Conservation (phyloP, 1,140 invertebrate genomes). For the Macrosteles quadrilineatus region DNA sequence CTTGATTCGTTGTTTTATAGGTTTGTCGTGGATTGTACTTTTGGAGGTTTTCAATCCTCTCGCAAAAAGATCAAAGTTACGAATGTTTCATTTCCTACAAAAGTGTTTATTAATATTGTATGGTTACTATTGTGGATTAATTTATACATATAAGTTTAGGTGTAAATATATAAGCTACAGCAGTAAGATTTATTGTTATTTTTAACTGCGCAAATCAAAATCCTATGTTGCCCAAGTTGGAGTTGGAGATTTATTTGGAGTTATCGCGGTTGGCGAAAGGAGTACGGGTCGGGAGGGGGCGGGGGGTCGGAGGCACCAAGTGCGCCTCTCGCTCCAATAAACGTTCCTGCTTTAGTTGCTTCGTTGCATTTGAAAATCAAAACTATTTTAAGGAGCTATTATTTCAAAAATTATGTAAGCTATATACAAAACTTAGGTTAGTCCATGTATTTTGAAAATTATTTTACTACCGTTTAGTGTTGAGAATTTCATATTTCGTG, state of each 20-base stretch:
- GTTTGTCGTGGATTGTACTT: constrained; percentile 8
- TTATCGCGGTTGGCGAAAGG: constrained; percentile 30
- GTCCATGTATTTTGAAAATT: neutral
- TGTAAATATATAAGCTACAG: constrained; percentile 7
- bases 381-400: constrained; percentile 12
- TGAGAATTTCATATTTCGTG: constrained; percentile 4
- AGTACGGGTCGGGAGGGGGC: neutral
- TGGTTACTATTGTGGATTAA: neutral
- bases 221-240: constrained; percentile 34
- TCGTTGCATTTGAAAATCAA: constrained; percentile 16
- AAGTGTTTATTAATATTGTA: constrained; percentile 11
- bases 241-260: constrained; percentile 36
- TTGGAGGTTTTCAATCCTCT: neutral
- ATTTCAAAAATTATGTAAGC: constrained; percentile 2
- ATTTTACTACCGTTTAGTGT: neutral
- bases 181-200: constrained; percentile 30
- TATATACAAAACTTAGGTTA: constrained; percentile 1
- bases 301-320: neutral
- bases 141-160: constrained; percentile 21
- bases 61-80: neutral
- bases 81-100: neutral
- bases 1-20: neutral
- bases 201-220: constrained; percentile 38
- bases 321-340: neutral
- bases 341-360: neutral